Base-by-base conservation (phyloP, 2,888 invertebrate genomes). In the Drosophila histrio region DNA sequence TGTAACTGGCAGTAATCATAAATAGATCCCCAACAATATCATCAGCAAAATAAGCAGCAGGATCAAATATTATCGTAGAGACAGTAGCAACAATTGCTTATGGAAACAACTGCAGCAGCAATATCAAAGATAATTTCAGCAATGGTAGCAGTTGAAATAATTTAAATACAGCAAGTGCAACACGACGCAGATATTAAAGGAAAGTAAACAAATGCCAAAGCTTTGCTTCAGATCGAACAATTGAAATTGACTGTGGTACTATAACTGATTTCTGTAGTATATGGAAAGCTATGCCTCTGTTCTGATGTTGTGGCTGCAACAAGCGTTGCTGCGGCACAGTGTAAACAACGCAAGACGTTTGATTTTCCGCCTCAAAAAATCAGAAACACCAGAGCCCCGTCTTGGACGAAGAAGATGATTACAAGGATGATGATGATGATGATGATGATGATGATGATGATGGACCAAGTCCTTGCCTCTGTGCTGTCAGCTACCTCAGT, bases 281-380 rank as follows among this genome's bases (percentile, higher is more conserved):
- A 43, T 22, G 22, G 7, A 21, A 26, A 26, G 24, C 9, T 9
- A 17, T 36, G 36, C 17, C 17, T 17, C 6, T 28, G 44, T 11
- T 44, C 21, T 39, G 39, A 19, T 26, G 28, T 38, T 32, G 26
- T n/a, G 22, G 30, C 6, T 32, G 32, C 32, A 46, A 32, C 24
- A 21, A 22, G 19, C 19, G 41, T n/a, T 60, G 72, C 26, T 53
- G 56, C 57, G 53, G 60, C 50, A 57, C 44, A 50, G 75, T 84
- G 70, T 78, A 67, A 85, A 84, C 82, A 46, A 53, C 43, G 38
- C 50, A 62, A 58, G 78, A 65, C 77, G 78, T 87, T 73, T 87
- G 89, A 86, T 86, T 86, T 86, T 88, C 78, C 89, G 88, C 86
- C 87, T 88, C 83, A 75, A 61, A 77, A 83, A 88, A 87, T 86